A percentile compares a stretch with the other conserved stretches of the same genome.
phyloP scores from a whole-genome alignment of 1,140 invertebrate genomes.

The Nasonia longicornis region DNA sequence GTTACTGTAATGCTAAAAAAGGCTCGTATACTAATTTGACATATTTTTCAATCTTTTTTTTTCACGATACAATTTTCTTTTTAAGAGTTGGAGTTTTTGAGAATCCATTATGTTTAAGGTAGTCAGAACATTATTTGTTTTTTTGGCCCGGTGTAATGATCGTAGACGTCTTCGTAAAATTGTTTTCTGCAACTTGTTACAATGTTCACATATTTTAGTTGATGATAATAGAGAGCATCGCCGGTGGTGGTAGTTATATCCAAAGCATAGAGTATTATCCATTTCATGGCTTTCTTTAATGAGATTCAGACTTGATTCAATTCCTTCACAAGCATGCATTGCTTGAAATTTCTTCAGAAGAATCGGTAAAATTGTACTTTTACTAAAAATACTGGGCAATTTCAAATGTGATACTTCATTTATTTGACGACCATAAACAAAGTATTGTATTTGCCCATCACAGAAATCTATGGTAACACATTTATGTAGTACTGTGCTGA shows the following conservation, averaged over 20 bases:
- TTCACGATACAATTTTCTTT: background rate
- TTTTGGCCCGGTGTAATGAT: background rate
- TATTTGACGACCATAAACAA: background rate
- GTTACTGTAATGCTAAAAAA: background rate
- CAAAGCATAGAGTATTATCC: background rate
- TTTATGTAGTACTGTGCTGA: background rate
- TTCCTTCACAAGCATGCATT: background rate
- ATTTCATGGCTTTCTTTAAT: constrained; percentile 1
- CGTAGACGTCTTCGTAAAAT: background rate
- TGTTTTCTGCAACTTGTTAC: background rate
- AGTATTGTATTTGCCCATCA: background rate
- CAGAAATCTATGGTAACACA: constrained; percentile 9
- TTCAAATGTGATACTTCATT: background rate
- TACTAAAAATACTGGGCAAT: background rate
- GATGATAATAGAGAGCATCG: background rate
- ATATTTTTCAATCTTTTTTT: background rate
- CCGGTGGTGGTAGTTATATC: background rate
- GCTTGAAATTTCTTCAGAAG: background rate
- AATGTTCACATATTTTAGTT: background rate
- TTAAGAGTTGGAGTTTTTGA: background rate
- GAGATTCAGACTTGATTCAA: background rate
- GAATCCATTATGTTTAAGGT: background rate
- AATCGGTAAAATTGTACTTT: background rate
- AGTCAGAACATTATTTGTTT: background rate
- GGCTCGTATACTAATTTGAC: background rate